Evolutionary conservation across 2,888 invertebrate species (phyloP), one percentile per base, ranked within the genome.

Genomic region (Nomada fucata): DNA sequence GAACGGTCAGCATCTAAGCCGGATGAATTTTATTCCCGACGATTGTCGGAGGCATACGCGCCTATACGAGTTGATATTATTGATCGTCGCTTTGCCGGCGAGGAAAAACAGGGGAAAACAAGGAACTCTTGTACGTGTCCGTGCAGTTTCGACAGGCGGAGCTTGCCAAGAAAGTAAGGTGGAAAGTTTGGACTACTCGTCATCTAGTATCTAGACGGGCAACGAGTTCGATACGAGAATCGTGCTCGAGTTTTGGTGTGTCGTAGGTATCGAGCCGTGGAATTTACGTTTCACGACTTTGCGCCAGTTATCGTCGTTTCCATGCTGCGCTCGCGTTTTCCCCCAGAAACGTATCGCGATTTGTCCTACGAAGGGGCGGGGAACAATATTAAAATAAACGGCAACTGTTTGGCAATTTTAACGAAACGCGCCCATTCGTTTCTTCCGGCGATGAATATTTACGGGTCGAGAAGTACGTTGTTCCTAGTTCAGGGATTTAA

Each of bases 141-240:
- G 55, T 36, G 44, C 50, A 73, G 79, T 68, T 71, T 76, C 64
- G 42, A 50, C 61, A 50, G 50, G n/a, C 23, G 57, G 72, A 23
- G 67, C 52, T 57, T 79, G 79, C 72, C 68, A 73, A 77, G 78
- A 78, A 78, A 78, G 78, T 78, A 78, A 72, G 72, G 57, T 63
- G 26, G 26, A 67, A 80, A 79, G 63, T 79, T 80, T 73, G 44
- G 26, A 60, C 23, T 53, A 23, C n/a, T 55, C 44, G 13, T 60
- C 70, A 47, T 57, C 57, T 23, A 57, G 20, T 20, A 53, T 20
- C 53, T 44, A 44, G 42, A 59, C 52, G 53, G 71, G 47, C 57
- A 20, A 13, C 61, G 44, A 52, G 50, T 57, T 57, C 52, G 26
- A 23, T 42, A 29, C 68, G 68, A 68, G 68, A 68, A 59, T 53